Conservation (phyloP, 2,797 vertebrate genomes). For the Hydrophis major region DNA sequence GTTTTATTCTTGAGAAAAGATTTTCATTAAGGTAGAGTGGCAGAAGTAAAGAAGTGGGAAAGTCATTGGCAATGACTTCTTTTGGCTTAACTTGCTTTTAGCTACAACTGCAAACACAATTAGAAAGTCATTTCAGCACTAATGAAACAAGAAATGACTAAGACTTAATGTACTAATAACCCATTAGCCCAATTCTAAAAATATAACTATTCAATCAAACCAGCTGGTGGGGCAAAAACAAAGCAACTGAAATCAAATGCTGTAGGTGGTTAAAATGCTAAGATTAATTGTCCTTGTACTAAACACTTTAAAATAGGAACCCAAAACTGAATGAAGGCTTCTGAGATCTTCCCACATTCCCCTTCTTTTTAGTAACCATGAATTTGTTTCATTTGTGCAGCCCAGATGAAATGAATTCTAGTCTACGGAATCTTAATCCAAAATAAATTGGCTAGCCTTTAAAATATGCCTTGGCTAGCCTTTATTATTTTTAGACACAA, state of each 20-base stretch:
- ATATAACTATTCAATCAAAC: conserved; percentile 42
- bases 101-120: conserved; percentile 63
- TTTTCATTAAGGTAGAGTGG: conserved; percentile 36
- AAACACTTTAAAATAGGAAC: background rate
- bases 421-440: background rate
- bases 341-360: background rate
- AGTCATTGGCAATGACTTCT: conserved; percentile 44
- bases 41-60: conserved; percentile 41
- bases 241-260: conserved; percentile 21
- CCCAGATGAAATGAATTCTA: background rate
- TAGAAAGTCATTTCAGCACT: conserved; percentile 61
- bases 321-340: background rate
- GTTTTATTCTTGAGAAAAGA: conserved; percentile 22
- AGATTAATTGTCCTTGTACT: fast-evolving
- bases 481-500: background rate
- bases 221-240: conserved; percentile 10
- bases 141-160: conserved; percentile 59
- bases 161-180: conserved; percentile 49
- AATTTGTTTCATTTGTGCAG: background rate
- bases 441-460: background rate
- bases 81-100: conserved; percentile 57
- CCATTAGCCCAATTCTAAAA: conserved; percentile 44
- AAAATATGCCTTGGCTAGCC: background rate
- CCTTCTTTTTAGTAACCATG: background rate
- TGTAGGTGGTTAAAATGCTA: conserved; percentile 13